Conservation (phyloP, 2,888 invertebrate species). For the Cordylochernes scorpioides region DNA sequence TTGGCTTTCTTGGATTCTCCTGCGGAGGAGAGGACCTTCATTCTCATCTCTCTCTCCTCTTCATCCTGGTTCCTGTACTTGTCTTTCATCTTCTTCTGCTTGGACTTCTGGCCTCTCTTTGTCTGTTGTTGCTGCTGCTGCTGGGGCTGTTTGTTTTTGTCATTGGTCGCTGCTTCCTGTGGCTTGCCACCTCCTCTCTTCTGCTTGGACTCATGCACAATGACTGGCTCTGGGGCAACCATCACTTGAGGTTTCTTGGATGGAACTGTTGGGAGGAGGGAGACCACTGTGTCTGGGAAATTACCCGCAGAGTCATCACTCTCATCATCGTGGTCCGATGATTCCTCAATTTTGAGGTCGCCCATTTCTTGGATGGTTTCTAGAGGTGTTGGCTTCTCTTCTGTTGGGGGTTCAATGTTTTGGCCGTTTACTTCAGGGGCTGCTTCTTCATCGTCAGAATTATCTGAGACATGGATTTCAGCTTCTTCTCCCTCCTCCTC, state of each 20-base stretch:
- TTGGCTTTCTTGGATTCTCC: constrained; percentile 7
- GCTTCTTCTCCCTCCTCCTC: constrained; percentile 13
- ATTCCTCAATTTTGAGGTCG: background rate
- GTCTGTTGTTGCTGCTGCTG: constrained; percentile 3
- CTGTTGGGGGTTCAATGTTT: no score
- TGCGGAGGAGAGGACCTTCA: constrained; percentile 34
- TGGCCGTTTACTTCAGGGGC: constrained; percentile 22
- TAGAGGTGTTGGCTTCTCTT: no score
- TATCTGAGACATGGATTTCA: constrained; percentile 6
- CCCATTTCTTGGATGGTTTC: no score
- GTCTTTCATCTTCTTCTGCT: constrained; percentile 75
- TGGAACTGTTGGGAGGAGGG: background rate
- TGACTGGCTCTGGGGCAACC: no score
- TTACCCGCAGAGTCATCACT: constrained; percentile 15
- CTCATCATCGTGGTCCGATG: constrained; percentile 6
- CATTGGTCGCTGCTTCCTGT: no score
- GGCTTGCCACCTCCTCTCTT: constrained; percentile 12
- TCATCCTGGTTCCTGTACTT: constrained; percentile 93
- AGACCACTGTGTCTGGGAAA: constrained; percentile 48
- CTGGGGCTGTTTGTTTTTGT: no score
- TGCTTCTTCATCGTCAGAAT: constrained; percentile 5
- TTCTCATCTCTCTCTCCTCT: constrained; percentile 54
- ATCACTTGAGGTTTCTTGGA: no score
- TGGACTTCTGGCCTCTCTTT: constrained; percentile 58
- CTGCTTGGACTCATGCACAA: no score